Percentiles rank a stretch among this genome's conserved stretches.
Evolutionary conservation across 2,888 invertebrate species (phyloP).

Genomic region (Adelognathus sp.): DNA sequence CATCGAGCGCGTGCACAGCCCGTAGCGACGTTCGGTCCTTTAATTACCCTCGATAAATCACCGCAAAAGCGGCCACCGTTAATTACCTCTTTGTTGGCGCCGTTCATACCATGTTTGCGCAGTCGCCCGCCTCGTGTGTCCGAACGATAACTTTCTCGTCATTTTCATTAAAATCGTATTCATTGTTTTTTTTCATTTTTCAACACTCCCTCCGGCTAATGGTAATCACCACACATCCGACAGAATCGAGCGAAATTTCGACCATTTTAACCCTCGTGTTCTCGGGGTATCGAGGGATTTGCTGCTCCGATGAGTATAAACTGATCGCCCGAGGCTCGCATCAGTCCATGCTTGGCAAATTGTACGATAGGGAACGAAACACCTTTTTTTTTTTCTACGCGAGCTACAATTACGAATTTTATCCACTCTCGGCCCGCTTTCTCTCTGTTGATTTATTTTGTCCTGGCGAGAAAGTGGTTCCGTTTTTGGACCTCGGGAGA

Average conservation of each 20-base stretch:
- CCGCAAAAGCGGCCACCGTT: constrained; percentile 47
- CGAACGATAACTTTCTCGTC: constrained; percentile 44
- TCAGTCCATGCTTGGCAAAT: constrained; percentile 26
- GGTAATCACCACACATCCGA: constrained; percentile 19
- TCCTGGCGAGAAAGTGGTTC: constrained; percentile 72
- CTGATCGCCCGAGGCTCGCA: constrained; percentile 4
- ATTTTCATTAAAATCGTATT: constrained; percentile 54
- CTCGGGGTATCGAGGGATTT: constrained; percentile 12
- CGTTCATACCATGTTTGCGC: constrained; percentile 5
- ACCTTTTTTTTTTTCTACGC: neutral
- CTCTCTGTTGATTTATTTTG: constrained; percentile 71
- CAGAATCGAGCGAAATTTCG: neutral
- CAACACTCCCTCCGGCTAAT: neutral
- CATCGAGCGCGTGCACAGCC: constrained; percentile 74
- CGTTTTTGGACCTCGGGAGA: constrained; percentile 67
- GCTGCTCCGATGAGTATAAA: constrained; percentile 21
- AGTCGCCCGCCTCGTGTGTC: constrained; percentile 1
- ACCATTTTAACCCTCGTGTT: neutral
- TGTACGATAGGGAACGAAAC: constrained; percentile 5
- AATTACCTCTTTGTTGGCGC: constrained; percentile 48
- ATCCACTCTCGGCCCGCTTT: neutral
- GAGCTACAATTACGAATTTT: constrained; percentile 31
- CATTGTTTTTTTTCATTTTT: constrained; percentile 33
- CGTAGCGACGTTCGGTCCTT: constrained; percentile 74
- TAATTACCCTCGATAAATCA: constrained; percentile 77